phyloP scores from a whole-genome alignment of 2,113 vertebrate species.

The Silurus asotus region DNA sequence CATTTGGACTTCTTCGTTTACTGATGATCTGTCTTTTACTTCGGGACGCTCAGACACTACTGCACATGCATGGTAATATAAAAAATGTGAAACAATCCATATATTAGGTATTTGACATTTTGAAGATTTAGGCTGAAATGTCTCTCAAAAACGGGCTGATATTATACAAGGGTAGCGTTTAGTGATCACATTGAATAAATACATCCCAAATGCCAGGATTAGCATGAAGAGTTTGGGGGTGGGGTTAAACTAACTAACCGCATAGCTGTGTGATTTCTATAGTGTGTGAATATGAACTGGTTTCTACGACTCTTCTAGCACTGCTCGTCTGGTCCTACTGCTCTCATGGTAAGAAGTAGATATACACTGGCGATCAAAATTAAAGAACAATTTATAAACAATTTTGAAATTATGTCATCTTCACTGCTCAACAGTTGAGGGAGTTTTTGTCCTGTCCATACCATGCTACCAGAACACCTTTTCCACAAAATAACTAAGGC shows the following conservation, averaged over 20 bases:
- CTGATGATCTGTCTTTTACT: slow-evolving; percentile 44
- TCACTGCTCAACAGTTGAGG: too few species aligned
- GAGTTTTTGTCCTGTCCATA: too few species aligned
- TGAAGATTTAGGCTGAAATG: not conserved
- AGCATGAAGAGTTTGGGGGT: not conserved
- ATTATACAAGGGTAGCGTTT: not conserved
- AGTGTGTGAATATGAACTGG: not conserved
- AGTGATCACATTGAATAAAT: not conserved
- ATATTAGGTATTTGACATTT: not conserved
- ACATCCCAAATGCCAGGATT: not conserved
- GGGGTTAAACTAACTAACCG: not conserved
- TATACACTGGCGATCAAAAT: too few species aligned
- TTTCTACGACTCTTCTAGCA: not conserved
- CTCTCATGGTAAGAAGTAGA: too few species aligned
- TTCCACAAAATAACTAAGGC: too few species aligned
- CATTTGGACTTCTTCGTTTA: slow-evolving; percentile 39
- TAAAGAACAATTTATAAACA: too few species aligned
- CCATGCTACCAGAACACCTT: too few species aligned
- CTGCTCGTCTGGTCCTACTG: too few species aligned
- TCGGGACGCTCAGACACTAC: slow-evolving; percentile 58
- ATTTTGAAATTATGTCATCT: too few species aligned
- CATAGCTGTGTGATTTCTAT: not conserved
- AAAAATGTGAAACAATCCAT: not conserved
- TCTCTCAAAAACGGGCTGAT: not conserved
- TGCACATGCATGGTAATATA: slow-evolving; percentile 14